phyloP scores from a whole-genome alignment of 2,113 vertebrate species.

The Muscicapa adusta region DNA sequence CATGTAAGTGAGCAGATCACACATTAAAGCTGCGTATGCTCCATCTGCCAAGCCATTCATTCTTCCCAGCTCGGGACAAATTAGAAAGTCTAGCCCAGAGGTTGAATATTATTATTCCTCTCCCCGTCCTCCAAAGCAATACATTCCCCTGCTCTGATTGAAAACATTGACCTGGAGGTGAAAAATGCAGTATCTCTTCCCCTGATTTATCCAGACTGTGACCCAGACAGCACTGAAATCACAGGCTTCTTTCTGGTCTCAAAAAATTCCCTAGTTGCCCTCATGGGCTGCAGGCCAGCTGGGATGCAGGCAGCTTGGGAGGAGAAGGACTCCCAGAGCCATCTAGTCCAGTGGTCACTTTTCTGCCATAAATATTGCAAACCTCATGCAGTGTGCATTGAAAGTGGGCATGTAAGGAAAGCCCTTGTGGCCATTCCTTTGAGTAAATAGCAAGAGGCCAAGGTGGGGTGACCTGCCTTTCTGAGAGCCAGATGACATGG shows the following conservation, averaged over 20 bases:
- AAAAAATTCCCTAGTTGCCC: neutral
- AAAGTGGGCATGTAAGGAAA: neutral
- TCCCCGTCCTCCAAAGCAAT: constrained; percentile 8
- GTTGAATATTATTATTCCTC: constrained; percentile 25
- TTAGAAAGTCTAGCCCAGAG: constrained; percentile 32
- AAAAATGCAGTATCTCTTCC: neutral
- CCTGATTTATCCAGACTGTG: neutral
- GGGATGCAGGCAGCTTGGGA: neutral
- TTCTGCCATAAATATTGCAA: neutral
- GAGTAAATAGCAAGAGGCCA: neutral
- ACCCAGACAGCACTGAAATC: neutral
- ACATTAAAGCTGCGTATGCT: constrained; percentile 39
- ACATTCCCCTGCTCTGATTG: neutral
- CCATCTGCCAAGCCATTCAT: constrained; percentile 41
- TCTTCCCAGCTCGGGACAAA: constrained; percentile 24
- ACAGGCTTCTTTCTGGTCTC: neutral
- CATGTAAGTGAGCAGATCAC: constrained; percentile 57
- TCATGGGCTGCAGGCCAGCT: neutral
- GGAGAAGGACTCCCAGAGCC: neutral
- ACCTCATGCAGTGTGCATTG: neutral
- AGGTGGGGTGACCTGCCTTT: neutral
- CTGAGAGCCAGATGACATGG: fast-evolving
- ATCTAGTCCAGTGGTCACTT: neutral
- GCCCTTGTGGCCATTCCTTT: neutral
- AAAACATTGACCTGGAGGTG: constrained; percentile 23